Evolutionary conservation across 2,113 vertebrate species (phyloP).

Genomic region (Drymodes brunneopygia): DNA sequence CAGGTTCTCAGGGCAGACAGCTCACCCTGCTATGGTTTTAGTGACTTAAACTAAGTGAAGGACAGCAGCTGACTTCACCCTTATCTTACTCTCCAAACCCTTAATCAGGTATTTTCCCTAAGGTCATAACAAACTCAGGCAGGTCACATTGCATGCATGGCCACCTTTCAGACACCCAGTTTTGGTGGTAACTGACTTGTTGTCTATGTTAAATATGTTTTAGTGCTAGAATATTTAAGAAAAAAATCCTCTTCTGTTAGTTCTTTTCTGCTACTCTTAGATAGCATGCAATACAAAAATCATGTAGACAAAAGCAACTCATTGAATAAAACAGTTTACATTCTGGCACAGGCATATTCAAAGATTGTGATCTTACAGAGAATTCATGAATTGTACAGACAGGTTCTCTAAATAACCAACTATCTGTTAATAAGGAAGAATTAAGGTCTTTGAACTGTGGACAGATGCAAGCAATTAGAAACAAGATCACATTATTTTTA

Average conservation of each 20-base stretch:
- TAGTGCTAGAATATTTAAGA: background rate
- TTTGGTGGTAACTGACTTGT: background rate
- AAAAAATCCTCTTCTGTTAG: background rate
- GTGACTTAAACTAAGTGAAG: background rate
- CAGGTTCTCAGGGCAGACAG: background rate
- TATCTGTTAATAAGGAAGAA: constrained; percentile 8
- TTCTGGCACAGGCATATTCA: background rate
- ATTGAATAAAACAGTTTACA: background rate
- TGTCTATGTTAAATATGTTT: background rate
- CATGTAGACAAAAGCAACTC: background rate
- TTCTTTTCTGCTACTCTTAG: background rate
- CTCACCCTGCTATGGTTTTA: background rate
- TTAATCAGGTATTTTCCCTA: background rate
- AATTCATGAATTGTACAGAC: background rate
- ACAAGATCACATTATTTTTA: constrained; percentile 14
- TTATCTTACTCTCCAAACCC: background rate
- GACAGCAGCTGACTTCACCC: background rate
- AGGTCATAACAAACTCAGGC: background rate
- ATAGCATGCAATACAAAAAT: background rate
- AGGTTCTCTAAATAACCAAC: background rate
- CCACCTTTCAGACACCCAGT: background rate
- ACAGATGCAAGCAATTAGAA: constrained; percentile 14
- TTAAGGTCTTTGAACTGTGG: constrained; percentile 14
- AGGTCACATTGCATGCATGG: background rate
- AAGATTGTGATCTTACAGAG: background rate